Evolutionary conservation across 2,888 invertebrate genomes (phyloP).

Genomic region (Drosophila anceps): DNA sequence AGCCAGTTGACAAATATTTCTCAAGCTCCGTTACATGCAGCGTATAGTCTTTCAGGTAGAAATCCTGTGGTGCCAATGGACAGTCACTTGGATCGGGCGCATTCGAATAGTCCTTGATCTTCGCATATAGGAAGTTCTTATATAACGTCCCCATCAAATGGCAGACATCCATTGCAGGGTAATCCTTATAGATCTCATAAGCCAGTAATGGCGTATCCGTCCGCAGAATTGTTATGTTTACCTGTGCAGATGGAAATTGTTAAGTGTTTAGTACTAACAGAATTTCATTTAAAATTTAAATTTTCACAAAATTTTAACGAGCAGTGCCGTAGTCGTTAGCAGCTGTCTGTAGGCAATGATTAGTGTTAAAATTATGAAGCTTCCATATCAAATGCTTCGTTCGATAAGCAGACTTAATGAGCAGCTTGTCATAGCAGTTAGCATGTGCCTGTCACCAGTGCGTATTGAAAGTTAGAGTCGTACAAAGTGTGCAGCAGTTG

Average conservation of each 20-base stretch:
- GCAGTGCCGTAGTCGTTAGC: background rate
- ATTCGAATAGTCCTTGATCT: constrained; percentile 74
- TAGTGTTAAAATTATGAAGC: too few relatives aligned
- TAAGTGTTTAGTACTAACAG: background rate
- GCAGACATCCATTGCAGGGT: constrained; percentile 61
- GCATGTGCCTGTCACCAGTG: background rate
- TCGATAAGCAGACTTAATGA: background rate
- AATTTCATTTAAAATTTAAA: background rate
- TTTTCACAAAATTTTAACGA: background rate
- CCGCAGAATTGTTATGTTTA: constrained; percentile 48
- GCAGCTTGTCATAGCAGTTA: background rate
- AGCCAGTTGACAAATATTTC: constrained; percentile 61
- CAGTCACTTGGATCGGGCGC: constrained; percentile 78
- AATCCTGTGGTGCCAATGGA: constrained; percentile 65
- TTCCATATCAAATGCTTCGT: background rate
- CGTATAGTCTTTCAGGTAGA: constrained; percentile 68
- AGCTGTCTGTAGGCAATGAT: background rate
- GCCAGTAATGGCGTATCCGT: constrained; percentile 24
- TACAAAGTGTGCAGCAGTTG: too few relatives aligned
- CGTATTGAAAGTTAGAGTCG: background rate
- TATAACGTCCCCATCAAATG: constrained; percentile 65
- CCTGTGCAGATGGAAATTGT: constrained; percentile 30
- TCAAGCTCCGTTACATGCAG: constrained; percentile 57
- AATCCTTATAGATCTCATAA: constrained; percentile 47
- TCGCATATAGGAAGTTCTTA: constrained; percentile 73